Conservation (phyloP, 1,140 invertebrate genomes). For the Schmidtea mediterranea region DNA sequence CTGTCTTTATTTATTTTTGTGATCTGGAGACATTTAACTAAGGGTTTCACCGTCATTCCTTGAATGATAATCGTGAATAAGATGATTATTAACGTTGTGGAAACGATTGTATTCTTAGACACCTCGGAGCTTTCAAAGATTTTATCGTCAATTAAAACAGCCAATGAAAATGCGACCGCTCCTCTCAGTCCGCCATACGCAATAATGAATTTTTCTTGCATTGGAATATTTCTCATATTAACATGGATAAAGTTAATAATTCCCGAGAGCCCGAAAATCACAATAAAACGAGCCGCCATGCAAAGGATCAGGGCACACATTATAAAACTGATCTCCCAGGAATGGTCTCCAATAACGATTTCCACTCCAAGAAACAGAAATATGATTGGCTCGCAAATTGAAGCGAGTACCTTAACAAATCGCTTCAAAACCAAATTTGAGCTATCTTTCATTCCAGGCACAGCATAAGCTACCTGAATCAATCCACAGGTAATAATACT, state of each 20-base stretch:
- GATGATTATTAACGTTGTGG: constrained; percentile 82
- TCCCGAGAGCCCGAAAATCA: constrained; percentile 45
- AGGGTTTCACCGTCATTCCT: constrained; percentile 84
- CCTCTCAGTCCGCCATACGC: constrained; percentile 84
- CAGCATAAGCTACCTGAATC: constrained; percentile 4
- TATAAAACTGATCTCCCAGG: constrained; percentile 84
- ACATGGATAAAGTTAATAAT: constrained; percentile 55
- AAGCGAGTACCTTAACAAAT: constrained; percentile 70
- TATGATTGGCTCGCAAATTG: constrained; percentile 57
- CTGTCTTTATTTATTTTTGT: constrained; percentile 33
- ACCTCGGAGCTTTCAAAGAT: constrained; percentile 19
- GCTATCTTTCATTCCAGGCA: constrained; percentile 66
- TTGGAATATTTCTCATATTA: constrained; percentile 31
- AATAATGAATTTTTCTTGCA: constrained; percentile 86
- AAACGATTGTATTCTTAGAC: constrained; percentile 54
- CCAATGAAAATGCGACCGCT: constrained; percentile 84
- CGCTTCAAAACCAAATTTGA: constrained; percentile 91
- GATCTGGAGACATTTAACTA: constrained; percentile 77
- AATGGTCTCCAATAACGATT: constrained; percentile 65
- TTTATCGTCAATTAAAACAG: constrained; percentile 48
- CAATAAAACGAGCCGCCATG: constrained; percentile 58
- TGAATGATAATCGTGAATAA: constrained; percentile 77
- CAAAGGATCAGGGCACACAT: constrained; percentile 73
- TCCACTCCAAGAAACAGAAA: constrained; percentile 88
- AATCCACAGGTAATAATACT: constrained; percentile 2